phyloP scores from a whole-genome alignment of 1,140 invertebrate species.

The Drosophila aff. region DNA sequence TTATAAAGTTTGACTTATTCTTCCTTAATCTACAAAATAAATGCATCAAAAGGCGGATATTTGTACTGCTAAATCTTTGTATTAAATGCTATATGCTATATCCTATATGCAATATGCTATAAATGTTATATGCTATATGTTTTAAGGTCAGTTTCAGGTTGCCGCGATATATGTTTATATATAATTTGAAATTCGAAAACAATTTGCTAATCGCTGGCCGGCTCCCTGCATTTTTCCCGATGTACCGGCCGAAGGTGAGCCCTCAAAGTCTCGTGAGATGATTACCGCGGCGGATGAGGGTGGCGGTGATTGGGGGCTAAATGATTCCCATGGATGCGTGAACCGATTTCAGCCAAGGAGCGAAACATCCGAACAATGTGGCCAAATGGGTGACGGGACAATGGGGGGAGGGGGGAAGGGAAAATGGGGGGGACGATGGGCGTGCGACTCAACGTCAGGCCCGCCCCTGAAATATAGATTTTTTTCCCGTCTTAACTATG shows the following conservation, averaged over 20 bases:
- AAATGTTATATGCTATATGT: no score
- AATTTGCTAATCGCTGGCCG: background rate
- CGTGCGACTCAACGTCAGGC: slow-evolving; percentile 19
- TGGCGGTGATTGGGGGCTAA: background rate
- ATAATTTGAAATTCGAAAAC: slow-evolving; percentile 5
- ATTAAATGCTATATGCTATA: no score
- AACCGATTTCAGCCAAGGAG: slow-evolving; percentile 33
- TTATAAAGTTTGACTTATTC: no score
- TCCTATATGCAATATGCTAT: no score
- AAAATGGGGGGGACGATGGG: background rate
- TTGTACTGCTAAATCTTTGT: no score
- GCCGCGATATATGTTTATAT: background rate
- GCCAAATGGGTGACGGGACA: background rate
- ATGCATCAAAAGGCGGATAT: no score
- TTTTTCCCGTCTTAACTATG: slow-evolving; percentile 22
- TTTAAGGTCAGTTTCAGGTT: no score
- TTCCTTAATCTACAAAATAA: no score
- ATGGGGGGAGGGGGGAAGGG: background rate
- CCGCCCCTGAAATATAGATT: slow-evolving; percentile 24
- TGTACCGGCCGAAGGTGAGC: slow-evolving; percentile 13
- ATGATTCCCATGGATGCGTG: slow-evolving; percentile 20
- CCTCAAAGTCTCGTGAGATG: slow-evolving; percentile 15
- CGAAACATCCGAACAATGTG: slow-evolving; percentile 15
- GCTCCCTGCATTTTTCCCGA: slow-evolving; percentile 9
- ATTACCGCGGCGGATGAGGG: background rate